These are phyloP conservation scores for Crocuta crocuta DNA, from an alignment of 2,113 vertebrate genomes.

Conservation along the genomic window DNA sequence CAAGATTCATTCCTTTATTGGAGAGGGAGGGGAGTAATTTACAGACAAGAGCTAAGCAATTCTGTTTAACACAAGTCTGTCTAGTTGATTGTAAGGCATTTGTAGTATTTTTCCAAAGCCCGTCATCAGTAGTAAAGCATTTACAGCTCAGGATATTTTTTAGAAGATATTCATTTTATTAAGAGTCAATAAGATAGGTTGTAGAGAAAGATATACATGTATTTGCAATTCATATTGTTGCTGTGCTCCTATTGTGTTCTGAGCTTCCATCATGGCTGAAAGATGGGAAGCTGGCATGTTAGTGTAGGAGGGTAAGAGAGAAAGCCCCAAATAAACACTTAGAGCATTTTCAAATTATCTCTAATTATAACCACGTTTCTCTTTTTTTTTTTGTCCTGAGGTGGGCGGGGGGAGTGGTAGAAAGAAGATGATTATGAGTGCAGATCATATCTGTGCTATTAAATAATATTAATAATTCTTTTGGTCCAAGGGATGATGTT, in stretches of 20 bases:
- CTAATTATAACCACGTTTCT: slow-evolving; percentile 73
- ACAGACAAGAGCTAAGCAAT: slow-evolving; percentile 78
- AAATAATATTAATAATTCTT: slow-evolving; percentile 75
- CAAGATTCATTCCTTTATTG: slow-evolving; percentile 77
- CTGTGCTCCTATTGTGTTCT: slow-evolving; percentile 85
- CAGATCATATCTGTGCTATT: slow-evolving; percentile 58
- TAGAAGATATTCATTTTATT: slow-evolving; percentile 86
- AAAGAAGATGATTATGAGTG: background rate
- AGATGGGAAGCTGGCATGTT: slow-evolving; percentile 81
- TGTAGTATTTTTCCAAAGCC: slow-evolving; percentile 81
- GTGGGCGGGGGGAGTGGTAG: background rate
- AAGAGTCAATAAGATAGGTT: slow-evolving; percentile 83
- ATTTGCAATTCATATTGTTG: slow-evolving; percentile 90
- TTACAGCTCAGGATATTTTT: slow-evolving; percentile 84
- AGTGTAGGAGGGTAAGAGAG: slow-evolving; percentile 73
- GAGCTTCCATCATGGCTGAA: slow-evolving; percentile 83
- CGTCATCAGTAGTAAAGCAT: slow-evolving; percentile 83
- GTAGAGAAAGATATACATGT: slow-evolving; percentile 79
- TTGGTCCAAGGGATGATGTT: slow-evolving; percentile 70
- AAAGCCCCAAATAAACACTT: slow-evolving; percentile 63
- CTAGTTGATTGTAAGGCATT: slow-evolving; percentile 79
- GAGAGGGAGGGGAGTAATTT: slow-evolving; percentile 79
- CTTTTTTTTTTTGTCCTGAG: background rate
- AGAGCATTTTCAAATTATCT: slow-evolving; percentile 56
- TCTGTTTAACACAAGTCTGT: slow-evolving; percentile 82